A percentile compares a stretch with the other conserved stretches of the same genome.
These are phyloP conservation scores for Plemyria rubiginata DNA, from an alignment of 2,888 invertebrate genomes.

Conservation along the genomic window DNA sequence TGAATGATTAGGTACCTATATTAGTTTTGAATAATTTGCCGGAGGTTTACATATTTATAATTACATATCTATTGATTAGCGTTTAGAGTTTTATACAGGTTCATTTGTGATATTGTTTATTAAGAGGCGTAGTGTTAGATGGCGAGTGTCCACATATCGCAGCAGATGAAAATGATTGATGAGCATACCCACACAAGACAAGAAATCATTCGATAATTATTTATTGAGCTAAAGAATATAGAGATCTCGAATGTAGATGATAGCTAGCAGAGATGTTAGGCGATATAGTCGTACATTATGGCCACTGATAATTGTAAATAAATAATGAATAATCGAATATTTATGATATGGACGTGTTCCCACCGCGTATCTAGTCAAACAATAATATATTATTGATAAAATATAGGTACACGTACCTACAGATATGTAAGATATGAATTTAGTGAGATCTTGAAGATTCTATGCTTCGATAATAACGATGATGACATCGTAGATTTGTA, in stretches of 20 bases:
- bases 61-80: conserved; percentile 36
- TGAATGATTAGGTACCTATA: neutral
- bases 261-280: neutral
- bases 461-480: conserved; percentile 17
- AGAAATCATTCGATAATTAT: neutral
- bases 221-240: neutral
- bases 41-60: conserved; percentile 29
- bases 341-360: conserved; percentile 28
- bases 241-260: neutral
- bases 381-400: conserved; percentile 28
- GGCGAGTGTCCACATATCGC: conserved; percentile 27
- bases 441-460: conserved; percentile 29
- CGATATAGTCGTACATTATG: conserved; percentile 18
- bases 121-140: conserved; percentile 8
- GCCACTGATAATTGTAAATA: conserved; percentile 39
- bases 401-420: conserved; percentile 31
- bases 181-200: neutral
- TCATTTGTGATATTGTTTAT: conserved; percentile 37
- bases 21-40: conserved; percentile 20
- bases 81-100: conserved; percentile 35
- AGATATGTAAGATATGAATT: conserved; percentile 21
- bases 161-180: neutral
- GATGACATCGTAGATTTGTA: conserved; percentile 18
- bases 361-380: conserved; percentile 38
- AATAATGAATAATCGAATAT: conserved; percentile 34